A percentile compares a stretch with the other conserved stretches of the same genome.
Conservation (phyloP, 2,797 vertebrate genomes). For the Antennarius maculatus region DNA sequence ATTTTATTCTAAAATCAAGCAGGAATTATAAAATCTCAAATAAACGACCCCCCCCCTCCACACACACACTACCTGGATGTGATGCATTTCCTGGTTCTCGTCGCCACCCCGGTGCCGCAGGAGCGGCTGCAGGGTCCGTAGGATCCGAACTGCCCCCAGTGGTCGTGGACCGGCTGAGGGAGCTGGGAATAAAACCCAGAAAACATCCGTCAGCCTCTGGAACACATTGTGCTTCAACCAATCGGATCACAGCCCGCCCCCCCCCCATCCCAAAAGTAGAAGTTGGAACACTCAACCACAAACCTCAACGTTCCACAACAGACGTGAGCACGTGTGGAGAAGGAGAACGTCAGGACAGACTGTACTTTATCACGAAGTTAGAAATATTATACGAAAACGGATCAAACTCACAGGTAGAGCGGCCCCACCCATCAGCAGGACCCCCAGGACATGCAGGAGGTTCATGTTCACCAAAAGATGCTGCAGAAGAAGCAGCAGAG, state of each 20-base stretch:
- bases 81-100: conserved; percentile 85
- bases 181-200: conserved; percentile 49
- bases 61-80: conserved; percentile 82
- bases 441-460: conserved; percentile 61
- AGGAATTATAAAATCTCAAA: background rate
- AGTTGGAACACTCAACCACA: conserved; percentile 47
- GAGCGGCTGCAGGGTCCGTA: conserved; percentile 89
- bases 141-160: conserved; percentile 88
- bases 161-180: conserved; percentile 68
- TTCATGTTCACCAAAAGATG: conserved; percentile 65
- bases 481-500: conserved; percentile 15
- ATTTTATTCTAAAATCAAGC: background rate
- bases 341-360: too few species aligned
- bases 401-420: conserved; percentile 68
- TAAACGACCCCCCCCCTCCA: background rate
- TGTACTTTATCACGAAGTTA: background rate
- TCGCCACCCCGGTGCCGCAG: conserved; percentile 88
- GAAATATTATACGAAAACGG: too few species aligned
- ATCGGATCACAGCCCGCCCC: conserved; percentile 36
- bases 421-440: conserved; percentile 68
- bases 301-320: conserved; percentile 27
- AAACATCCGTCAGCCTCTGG: conserved; percentile 7
- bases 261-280: conserved; percentile 44
- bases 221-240: conserved; percentile 34
- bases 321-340: too few species aligned